phyloP scores from a whole-genome alignment of 2,797 vertebrate genomes.

The Parauchenoglanis punctatus region DNA sequence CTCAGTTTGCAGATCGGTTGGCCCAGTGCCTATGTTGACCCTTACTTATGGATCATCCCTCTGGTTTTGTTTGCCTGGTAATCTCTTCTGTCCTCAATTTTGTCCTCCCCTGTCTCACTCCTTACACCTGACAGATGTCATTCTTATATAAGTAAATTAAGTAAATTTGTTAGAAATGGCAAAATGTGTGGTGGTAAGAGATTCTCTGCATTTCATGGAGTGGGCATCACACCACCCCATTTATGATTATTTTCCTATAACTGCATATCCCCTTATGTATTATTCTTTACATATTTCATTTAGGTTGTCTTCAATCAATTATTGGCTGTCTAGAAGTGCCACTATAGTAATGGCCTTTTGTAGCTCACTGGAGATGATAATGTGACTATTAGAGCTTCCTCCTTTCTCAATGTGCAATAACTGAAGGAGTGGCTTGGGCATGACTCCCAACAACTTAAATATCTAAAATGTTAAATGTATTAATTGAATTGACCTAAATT shows the following conservation, averaged over 20 bases:
- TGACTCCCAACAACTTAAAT: slow-evolving; percentile 1
- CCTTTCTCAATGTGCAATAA: slow-evolving; percentile 20
- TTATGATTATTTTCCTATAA: neutral
- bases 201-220: neutral
- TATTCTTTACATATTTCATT: neutral
- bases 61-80: no score
- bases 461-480: slow-evolving; percentile 14
- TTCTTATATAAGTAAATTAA: neutral
- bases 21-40: no score
- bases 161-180: neutral
- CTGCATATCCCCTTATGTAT: neutral
- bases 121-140: no score
- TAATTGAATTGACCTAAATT: slow-evolving; percentile 20
- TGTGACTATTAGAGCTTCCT: slow-evolving; percentile 39
- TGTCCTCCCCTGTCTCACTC: no score
- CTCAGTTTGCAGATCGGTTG: no score
- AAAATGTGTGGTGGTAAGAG: neutral
- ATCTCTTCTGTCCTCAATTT: no score
- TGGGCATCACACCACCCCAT: neutral
- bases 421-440: slow-evolving; percentile 3
- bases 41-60: no score
- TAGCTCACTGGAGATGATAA: slow-evolving; percentile 42
- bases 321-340: neutral
- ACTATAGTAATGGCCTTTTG: slow-evolving; percentile 41
- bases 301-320: neutral